phyloP scores from a whole-genome alignment of 2,888 invertebrate genomes.

The Drosophila gaucha region DNA sequence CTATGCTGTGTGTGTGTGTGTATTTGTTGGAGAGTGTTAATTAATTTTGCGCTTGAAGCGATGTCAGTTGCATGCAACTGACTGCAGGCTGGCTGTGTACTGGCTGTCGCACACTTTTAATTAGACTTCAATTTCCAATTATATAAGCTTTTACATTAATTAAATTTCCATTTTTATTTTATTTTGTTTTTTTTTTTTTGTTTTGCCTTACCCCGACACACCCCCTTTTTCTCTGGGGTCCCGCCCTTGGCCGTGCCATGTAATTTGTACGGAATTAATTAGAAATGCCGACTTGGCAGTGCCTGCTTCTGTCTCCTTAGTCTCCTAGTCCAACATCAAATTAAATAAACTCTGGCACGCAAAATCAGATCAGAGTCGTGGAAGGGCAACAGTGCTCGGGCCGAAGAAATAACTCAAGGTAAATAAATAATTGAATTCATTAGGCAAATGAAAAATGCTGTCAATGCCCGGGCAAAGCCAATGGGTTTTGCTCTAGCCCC shows the following conservation, averaged over 20 bases:
- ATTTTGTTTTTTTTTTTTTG: too few relatives aligned
- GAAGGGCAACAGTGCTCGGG: conserved; percentile 8
- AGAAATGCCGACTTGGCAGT: conserved; percentile 67
- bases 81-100: conserved; percentile 42
- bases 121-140: conserved; percentile 74
- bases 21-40: conserved; percentile 66
- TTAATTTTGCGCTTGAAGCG: conserved; percentile 73
- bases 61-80: conserved; percentile 73
- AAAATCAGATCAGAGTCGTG: conserved; percentile 59
- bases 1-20: conserved; percentile 30
- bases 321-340: conserved; percentile 35
- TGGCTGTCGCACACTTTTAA: conserved; percentile 66
- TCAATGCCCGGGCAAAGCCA: conserved; percentile 59
- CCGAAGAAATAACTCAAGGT: conserved; percentile 70
- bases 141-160: conserved; percentile 78
- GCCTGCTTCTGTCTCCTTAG: conserved; percentile 1
- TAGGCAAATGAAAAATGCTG: conserved; percentile 82
- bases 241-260: conserved; percentile 36
- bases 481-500: conserved; percentile 23
- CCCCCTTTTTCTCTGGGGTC: neutral
- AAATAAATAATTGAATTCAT: conserved; percentile 84
- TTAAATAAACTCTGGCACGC: conserved; percentile 56
- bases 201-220: conserved; percentile 6
- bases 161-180: conserved; percentile 81
- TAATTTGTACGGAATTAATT: conserved; percentile 78